A percentile compares a stretch with the other conserved stretches of the same genome.
phyloP scores from a whole-genome alignment of 2,113 vertebrate genomes.

The Tychaedon coryphoeus region DNA sequence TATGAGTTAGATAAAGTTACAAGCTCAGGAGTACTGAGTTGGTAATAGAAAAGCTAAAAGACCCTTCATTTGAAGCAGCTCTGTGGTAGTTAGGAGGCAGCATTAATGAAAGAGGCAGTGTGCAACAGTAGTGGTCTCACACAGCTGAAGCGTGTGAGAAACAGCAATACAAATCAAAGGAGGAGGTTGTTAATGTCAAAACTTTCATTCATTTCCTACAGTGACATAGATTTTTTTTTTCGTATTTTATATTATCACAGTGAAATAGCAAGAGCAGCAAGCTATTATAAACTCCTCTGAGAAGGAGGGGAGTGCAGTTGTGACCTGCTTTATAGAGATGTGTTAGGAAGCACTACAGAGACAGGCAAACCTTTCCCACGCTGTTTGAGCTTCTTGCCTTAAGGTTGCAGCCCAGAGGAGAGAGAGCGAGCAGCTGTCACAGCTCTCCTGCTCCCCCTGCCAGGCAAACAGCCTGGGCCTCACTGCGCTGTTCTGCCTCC shows the following conservation, averaged over 20 bases:
- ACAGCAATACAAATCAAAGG: conserved; percentile 28
- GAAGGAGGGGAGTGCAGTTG: background rate
- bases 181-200: conserved; percentile 17
- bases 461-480: background rate
- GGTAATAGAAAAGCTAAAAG: conserved; percentile 9
- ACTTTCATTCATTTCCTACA: conserved; percentile 28
- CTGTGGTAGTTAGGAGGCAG: conserved; percentile 15
- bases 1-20: conserved; percentile 4
- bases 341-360: background rate
- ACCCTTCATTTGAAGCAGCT: conserved; percentile 16
- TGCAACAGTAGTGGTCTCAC: background rate
- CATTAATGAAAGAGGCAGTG: conserved; percentile 18
- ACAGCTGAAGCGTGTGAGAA: background rate
- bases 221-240: background rate
- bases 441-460: conserved; percentile 29
- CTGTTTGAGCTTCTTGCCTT: background rate
- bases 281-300: background rate
- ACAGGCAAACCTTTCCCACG: background rate
- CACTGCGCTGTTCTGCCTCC: rapidly evolving
- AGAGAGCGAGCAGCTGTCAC: background rate
- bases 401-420: background rate
- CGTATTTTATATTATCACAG: background rate
- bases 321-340: background rate
- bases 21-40: background rate
- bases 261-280: background rate